Conservation (phyloP, 2,888 invertebrate species). For the Nemapogon koenigi region DNA sequence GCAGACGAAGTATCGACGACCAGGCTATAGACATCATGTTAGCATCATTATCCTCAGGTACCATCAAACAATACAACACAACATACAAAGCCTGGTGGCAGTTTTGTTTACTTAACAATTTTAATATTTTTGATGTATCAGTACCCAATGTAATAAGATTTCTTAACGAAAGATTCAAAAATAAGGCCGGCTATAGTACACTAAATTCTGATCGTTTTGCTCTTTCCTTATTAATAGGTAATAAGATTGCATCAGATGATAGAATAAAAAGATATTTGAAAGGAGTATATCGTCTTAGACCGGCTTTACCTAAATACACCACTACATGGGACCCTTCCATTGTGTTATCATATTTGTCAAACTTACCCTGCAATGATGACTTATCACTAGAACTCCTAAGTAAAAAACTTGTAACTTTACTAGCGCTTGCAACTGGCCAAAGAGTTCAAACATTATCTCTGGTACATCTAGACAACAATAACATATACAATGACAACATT, state of each 20-base stretch:
- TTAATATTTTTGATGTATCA: background rate
- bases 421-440: constrained; percentile 9
- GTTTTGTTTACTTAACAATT: background rate
- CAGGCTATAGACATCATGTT: constrained; percentile 4
- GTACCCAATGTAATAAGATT: constrained; percentile 1
- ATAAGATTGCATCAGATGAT: constrained; percentile 4
- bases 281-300: constrained; percentile 5
- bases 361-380: background rate
- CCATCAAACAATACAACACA: constrained; percentile 5
- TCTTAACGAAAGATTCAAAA: background rate
- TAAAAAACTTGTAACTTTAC: constrained; percentile 6
- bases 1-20: background rate
- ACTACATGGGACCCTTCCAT: constrained; percentile 4
- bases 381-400: constrained; percentile 1
- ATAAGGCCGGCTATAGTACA: constrained; percentile 3
- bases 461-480: constrained; percentile 6
- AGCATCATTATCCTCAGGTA: constrained; percentile 1
- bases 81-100: background rate
- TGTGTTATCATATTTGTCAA: constrained; percentile 3
- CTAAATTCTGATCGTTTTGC: constrained; percentile 6
- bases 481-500: background rate
- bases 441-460: constrained; percentile 3
- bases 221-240: constrained; percentile 8
- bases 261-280: constrained; percentile 9
- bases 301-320: constrained; percentile 7